phyloP scores from a whole-genome alignment of 2,797 vertebrate species.

The Smutsia temminckii region DNA sequence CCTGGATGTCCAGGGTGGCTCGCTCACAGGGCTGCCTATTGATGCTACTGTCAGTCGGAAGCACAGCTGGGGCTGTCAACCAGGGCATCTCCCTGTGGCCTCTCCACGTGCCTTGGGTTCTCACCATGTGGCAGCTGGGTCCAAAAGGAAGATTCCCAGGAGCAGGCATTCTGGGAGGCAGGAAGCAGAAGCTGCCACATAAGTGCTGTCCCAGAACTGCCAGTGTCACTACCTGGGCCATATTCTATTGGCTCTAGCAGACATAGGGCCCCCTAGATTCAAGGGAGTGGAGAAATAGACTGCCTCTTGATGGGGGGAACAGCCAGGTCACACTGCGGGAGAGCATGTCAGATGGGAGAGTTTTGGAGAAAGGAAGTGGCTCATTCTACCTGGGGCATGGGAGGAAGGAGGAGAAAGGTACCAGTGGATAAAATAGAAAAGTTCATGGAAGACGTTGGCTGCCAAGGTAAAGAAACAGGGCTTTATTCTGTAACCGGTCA shows the following conservation, averaged over 20 bases:
- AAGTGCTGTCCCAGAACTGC: neutral
- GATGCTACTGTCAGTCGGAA: neutral
- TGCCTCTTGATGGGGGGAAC: neutral
- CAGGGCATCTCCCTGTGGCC: neutral
- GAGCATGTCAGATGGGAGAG: neutral
- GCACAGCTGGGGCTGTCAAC: neutral
- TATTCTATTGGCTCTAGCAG: neutral
- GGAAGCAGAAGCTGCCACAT: neutral
- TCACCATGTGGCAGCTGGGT: neutral
- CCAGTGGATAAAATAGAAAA: neutral
- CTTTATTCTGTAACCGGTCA: neutral
- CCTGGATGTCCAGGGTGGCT: neutral
- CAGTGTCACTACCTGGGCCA: neutral
- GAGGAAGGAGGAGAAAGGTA: neutral
- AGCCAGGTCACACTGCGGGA: neutral
- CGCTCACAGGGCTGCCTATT: neutral
- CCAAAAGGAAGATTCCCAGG: neutral
- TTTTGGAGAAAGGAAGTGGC: neutral
- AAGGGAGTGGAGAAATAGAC: neutral
- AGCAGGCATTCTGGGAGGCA: neutral
- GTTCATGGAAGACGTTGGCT: neutral
- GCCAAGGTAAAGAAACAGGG: neutral
- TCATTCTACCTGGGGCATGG: neutral
- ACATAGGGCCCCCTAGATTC: neutral
- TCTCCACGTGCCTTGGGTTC: neutral